phyloP scores from a whole-genome alignment of 35 echinoderm and acorn worm genomes.

The Amphiura filiformis region DNA sequence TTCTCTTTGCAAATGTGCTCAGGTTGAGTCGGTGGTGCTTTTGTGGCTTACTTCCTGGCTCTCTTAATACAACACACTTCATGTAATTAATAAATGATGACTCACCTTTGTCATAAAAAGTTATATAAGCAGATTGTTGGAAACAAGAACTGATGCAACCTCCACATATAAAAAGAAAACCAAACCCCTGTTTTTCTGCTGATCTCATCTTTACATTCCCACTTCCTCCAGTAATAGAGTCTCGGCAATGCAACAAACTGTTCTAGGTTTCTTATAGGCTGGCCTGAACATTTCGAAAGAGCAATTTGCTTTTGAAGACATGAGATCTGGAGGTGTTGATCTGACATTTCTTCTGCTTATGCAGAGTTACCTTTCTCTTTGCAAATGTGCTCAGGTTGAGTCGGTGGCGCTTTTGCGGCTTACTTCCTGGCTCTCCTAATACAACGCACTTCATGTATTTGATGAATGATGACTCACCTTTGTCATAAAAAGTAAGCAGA shows the following conservation, averaged over 20 bases:
- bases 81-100: neutral
- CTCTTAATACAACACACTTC: neutral
- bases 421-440: neutral
- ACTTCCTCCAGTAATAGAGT: no score
- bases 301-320: conserved; percentile 45
- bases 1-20: neutral
- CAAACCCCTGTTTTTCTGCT: no score
- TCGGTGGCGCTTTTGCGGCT: neutral
- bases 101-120: neutral
- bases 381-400: neutral
- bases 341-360: conserved; percentile 13
- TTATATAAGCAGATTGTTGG: neutral
- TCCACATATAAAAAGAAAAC: no score
- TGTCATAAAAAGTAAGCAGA: neutral
- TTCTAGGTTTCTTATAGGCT: neutral
- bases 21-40: neutral
- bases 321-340: conserved; percentile 40
- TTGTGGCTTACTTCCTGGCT: neutral
- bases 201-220: no score
- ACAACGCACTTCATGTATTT: neutral
- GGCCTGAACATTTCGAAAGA: conserved; percentile 15
- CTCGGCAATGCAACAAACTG: neutral
- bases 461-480: neutral
- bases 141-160: neutral
- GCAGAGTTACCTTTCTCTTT: neutral